These are phyloP conservation scores for Ligdia adustata DNA, from an alignment of 2,888 invertebrate species.

Conservation along the genomic window DNA sequence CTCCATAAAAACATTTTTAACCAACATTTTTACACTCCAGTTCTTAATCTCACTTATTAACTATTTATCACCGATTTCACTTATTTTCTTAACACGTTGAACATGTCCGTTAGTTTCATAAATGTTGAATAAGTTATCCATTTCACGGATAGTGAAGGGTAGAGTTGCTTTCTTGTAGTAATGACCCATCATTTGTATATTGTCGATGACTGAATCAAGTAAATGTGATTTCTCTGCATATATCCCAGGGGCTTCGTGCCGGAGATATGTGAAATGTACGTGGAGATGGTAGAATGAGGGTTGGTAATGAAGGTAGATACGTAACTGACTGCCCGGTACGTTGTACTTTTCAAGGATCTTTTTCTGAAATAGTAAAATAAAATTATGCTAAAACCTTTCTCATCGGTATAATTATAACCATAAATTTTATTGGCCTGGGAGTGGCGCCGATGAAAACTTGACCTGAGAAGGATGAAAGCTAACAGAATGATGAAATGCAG, in stretches of 20 bases:
- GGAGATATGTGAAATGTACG: constrained; percentile 94
- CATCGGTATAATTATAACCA: too few relatives aligned
- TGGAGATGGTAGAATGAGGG: constrained; percentile 99
- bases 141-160: constrained; percentile 91
- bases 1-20: constrained; percentile 83
- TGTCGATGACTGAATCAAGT: constrained; percentile 94
- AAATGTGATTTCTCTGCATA: constrained; percentile 94
- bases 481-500: too few relatives aligned
- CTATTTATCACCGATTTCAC: constrained; percentile 64
- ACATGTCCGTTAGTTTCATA: constrained; percentile 84
- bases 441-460: too few relatives aligned
- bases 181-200: constrained; percentile 91
- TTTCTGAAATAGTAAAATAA: constrained; percentile 77
- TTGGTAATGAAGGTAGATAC: constrained; percentile 97
- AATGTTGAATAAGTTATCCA: constrained; percentile 87
- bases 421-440: too few relatives aligned
- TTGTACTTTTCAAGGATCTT: constrained; percentile 91
- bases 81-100: constrained; percentile 65
- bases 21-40: constrained; percentile 63
- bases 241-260: constrained; percentile 92
- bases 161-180: constrained; percentile 94
- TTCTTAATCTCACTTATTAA: constrained; percentile 5
- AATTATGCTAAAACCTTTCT: too few relatives aligned
- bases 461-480: too few relatives aligned
- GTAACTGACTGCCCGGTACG: constrained; percentile 87